These are phyloP conservation scores for Volucella bombylans DNA, from an alignment of 2,888 invertebrate species.

Conservation along the genomic window DNA sequence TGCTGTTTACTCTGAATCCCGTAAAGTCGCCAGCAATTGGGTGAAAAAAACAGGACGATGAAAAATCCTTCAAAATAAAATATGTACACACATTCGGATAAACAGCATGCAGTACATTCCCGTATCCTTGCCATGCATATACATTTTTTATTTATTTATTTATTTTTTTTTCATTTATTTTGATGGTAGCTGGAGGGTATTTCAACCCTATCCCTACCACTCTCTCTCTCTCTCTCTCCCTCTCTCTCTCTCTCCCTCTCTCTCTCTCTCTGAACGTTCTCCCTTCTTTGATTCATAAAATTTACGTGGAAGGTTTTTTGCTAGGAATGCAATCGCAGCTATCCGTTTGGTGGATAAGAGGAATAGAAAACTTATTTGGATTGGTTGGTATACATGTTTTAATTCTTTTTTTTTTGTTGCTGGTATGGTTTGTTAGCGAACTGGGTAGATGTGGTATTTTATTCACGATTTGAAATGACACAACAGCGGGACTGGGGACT, in stretches of 20 bases:
- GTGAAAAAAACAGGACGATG: constrained; percentile 9
- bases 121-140: constrained; percentile 42
- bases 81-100: background rate
- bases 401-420: constrained; percentile 20
- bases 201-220: background rate
- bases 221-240: too few species aligned
- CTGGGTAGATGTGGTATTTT: background rate
- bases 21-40: constrained; percentile 17
- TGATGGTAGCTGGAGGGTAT: background rate
- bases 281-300: constrained; percentile 30
- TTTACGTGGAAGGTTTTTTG: constrained; percentile 18
- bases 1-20: constrained; percentile 46
- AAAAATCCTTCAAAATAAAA: constrained; percentile 26
- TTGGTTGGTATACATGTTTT: constrained; percentile 64
- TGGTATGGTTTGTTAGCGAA: background rate
- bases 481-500: constrained; percentile 41
- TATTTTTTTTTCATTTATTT: constrained; percentile 33
- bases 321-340: constrained; percentile 52
- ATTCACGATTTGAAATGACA: constrained; percentile 32
- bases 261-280: background rate
- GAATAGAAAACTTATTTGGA: constrained; percentile 40
- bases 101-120: constrained; percentile 8
- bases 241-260: too few species aligned
- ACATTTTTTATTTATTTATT: constrained; percentile 32
- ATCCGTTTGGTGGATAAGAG: constrained; percentile 40